Percentiles rank a stretch among this genome's conserved stretches.
Evolutionary conservation across 2,797 vertebrate genomes (phyloP).

Genomic region (Crocidura indochinensis): DNA sequence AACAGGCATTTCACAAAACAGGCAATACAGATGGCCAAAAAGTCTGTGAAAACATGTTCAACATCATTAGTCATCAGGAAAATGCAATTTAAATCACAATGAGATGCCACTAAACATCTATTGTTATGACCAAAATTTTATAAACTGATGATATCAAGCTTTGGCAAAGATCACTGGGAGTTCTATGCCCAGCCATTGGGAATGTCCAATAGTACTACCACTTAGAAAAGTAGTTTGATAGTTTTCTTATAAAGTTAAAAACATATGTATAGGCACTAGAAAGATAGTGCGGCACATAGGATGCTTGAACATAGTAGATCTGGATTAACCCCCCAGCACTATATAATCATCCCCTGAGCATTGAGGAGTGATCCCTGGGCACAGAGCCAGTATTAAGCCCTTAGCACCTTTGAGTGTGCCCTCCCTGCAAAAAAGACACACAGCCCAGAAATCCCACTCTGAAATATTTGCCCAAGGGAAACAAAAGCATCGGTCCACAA

Average conservation of each 20-base stretch:
- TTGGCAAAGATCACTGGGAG: conserved; percentile 42
- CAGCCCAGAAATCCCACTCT: conserved; percentile 23
- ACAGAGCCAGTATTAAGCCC: too few species aligned
- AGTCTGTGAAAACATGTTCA: conserved; percentile 60
- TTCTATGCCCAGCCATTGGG: neutral
- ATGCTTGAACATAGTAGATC: too few species aligned
- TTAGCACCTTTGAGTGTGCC: too few species aligned
- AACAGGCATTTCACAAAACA: conserved; percentile 75
- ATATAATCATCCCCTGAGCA: too few species aligned
- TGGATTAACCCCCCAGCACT: too few species aligned
- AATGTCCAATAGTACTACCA: conserved; percentile 12
- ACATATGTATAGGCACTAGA: neutral
- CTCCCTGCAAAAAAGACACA: too few species aligned
- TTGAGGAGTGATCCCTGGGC: too few species aligned
- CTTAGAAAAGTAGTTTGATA: conserved; percentile 43
- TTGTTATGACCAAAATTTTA: conserved; percentile 71
- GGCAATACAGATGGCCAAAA: conserved; percentile 71
- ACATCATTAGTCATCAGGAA: conserved; percentile 78
- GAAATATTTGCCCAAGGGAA: conserved; percentile 62
- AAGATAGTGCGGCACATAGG: too few species aligned
- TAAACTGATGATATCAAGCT: conserved; percentile 62
- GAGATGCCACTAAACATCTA: conserved; percentile 69
- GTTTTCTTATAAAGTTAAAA: conserved; percentile 56
- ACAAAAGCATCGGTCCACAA: conserved; percentile 53
- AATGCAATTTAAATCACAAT: conserved; percentile 80